These are phyloP conservation scores for Corella eumyota DNA, from an alignment of 23 tunicate species.

Conservation along the genomic window DNA sequence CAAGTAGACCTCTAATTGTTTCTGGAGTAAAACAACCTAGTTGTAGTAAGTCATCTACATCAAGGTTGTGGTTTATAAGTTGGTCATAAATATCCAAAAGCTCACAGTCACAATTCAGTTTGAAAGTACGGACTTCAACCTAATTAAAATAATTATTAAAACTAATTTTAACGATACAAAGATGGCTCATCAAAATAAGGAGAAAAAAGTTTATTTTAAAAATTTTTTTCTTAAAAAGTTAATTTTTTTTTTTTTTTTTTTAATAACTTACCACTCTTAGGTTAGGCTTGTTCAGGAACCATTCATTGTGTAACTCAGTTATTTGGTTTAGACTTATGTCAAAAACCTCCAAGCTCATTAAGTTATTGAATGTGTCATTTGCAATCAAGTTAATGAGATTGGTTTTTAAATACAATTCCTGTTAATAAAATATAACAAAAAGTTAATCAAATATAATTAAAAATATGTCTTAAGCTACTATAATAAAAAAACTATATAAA, in stretches of 20 bases:
- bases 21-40: not conserved
- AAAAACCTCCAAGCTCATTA: not conserved
- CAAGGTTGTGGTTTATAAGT: not conserved
- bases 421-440: too few species aligned
- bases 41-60: slow-evolving; percentile 2
- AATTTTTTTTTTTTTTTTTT: not conserved
- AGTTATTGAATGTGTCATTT: not conserved
- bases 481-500: too few species aligned
- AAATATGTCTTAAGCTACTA: too few species aligned
- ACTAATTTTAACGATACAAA: too few species aligned
- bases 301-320: not conserved
- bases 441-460: too few species aligned
- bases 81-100: not conserved
- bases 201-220: not conserved
- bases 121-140: not conserved
- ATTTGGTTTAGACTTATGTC: slow-evolving; percentile 1
- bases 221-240: not conserved
- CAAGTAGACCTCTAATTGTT: not conserved
- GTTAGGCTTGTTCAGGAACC: slow-evolving; percentile 5
- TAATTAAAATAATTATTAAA: not conserved
- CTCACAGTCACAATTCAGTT: not conserved
- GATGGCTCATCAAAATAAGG: not conserved
- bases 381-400: too few species aligned
- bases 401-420: too few species aligned
- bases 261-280: not conserved